Evolutionary conservation across 2,888 invertebrate species (phyloP).

Genomic region (Leptinotarsa rubiginosa): DNA sequence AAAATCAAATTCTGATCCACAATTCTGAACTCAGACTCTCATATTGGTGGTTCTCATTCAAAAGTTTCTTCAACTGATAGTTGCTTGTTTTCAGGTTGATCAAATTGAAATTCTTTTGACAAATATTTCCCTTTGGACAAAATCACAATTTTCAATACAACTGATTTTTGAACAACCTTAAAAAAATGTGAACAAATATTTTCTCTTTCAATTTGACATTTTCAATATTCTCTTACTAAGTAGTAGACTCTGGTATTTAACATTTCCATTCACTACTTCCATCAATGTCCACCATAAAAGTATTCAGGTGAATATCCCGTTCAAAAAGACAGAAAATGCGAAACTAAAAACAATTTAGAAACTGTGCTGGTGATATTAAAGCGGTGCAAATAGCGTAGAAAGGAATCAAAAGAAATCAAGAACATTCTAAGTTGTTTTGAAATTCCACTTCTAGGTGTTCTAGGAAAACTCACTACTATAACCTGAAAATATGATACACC

Average conservation of each 20-base stretch:
- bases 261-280: background rate
- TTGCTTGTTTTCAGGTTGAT: too few relatives aligned
- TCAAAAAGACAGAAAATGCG: constrained; percentile 37
- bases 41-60: too few relatives aligned
- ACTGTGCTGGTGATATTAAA: constrained; percentile 40
- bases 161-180: too few relatives aligned
- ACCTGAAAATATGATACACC: constrained; percentile 39
- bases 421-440: constrained; percentile 30
- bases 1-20: too few relatives aligned
- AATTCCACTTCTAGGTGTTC: constrained; percentile 29
- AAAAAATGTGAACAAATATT: too few relatives aligned
- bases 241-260: background rate
- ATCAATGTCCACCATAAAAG: background rate
- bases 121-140: too few relatives aligned
- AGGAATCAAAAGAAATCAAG: constrained; percentile 23
- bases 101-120: too few relatives aligned
- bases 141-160: too few relatives aligned
- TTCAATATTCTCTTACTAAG: too few relatives aligned
- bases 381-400: constrained; percentile 36
- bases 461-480: constrained; percentile 21
- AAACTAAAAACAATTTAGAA: constrained; percentile 36
- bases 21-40: too few relatives aligned
- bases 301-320: background rate
- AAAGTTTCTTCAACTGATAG: too few relatives aligned
- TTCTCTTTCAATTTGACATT: too few relatives aligned